Evolutionary conservation across 2,113 vertebrate species (phyloP), one percentile per base, ranked within the genome.

Genomic region (Oenanthe oenanthe): DNA sequence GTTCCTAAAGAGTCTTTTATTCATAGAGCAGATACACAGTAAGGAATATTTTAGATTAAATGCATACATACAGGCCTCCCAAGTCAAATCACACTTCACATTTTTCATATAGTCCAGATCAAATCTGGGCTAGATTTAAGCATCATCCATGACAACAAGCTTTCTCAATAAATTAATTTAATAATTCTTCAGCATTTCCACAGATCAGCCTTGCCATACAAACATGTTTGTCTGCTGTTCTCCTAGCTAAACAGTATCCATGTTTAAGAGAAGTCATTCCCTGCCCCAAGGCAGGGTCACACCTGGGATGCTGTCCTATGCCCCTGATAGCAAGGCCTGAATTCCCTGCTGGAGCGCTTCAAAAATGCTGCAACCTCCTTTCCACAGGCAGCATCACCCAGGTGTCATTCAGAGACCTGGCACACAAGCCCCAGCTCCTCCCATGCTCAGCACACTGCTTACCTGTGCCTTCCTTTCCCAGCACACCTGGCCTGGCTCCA

Each of bases 361-460:
- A 4, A 40, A 79, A 80, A 76, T 0, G 1, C 26, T 65, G 36
- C 50, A 89, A 40, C 2, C 2, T 26, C 34, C 21, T 77, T 80
- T 57, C 50, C 47, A 57, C 2, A 38, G 22, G 47, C 56, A 85
- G 60, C 50, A 81, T 57, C 56, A 66, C 18, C 9, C 63, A 70
- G 50, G 40, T 68, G 31, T 38, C 1, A 1, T 54, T 62, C 0
- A 0, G 56, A 81, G 40, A 76, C 18, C 29, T 66, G 40, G 60
- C 22, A 63, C 2, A 4, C 0, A 1, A 80, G 8, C 47, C 45
- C 8, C 56, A 19, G 8, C 22, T 71, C 20, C 32, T 70, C 26
- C 24, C 2, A 4, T 12, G 61, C 48, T 54, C 16, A 51, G 20
- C 10, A 34, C 26, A 17, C 28, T 51, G 61, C 34, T 51, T 53